Base-by-base conservation (phyloP, 2,113 vertebrate species). In the Chamaetylas fuelleborni region DNA sequence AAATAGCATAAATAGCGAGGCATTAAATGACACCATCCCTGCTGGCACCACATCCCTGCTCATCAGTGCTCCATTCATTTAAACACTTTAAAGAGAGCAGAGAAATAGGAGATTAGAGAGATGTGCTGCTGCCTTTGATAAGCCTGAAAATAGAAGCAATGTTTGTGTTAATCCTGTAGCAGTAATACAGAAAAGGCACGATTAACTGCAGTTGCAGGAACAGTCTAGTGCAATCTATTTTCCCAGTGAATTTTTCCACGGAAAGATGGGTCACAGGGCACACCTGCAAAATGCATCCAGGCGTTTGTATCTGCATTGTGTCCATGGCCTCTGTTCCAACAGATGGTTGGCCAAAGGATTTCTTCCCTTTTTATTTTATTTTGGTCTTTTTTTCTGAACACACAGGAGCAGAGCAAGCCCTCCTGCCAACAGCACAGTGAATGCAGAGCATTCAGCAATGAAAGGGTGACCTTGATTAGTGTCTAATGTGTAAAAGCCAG, bases 101-200 rank as follows among this genome's bases (percentile, higher is more conserved):
- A 69, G 93, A 95, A 96, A 90, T 71, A 78, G 80, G 86, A 96
- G 96, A 96, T 96, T 93, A 96, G 92, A 77, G 90, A 70, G 82
- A 94, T 95, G 88, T 93, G 92, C 90, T 93, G 85, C 88, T 88
- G 93, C 88, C 93, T 96, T 95, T 95, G 93, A 97, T 96, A 96
- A 96, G 90, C 67, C 80, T 86, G 79, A 86, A 90, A 88, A 93
- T 76, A 93, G 92, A 87, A 96, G 86, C 92, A 71, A 62, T 69
- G 90, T 60, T 93, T 88, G 72, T 94, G 92, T 88, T 96, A 96
- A 96, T 94, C 94, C 90, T 92, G 51, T 29, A 93, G 93, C 85
- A 88, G 76, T 56, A 77, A 80, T 64, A 71, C 1, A 83, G 92
- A 94, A 94, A 93, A 94, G 64, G 60, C 51, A 6, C 8, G 47